Base-by-base conservation (phyloP, 1,140 invertebrate genomes). In the Cephus cinctus region DNA sequence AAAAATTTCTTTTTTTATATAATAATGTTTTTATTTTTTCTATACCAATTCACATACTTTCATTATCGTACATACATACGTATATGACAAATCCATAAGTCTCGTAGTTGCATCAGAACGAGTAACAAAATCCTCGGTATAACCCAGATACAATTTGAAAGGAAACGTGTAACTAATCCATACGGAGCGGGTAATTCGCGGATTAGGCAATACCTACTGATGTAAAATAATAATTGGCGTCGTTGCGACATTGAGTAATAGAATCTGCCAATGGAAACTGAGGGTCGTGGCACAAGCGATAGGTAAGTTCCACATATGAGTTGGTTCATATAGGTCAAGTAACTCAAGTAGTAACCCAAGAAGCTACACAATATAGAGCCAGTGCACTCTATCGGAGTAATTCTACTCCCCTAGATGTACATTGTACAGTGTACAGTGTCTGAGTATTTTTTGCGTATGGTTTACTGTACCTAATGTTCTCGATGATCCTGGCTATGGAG, bases 311-410 rank as follows among this genome's bases (percentile, higher is more conserved):
- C 20, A 22, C 22, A 16, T 32, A 40, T 36, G 34, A n/a, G 27
- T 47, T 43, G 36, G 42, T 53, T 55, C 35, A 56, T 63, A 5
- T 57, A 43, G 55, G 50, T 61, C 59, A 54, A 46, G 57, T 60
- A 64, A 62, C n/a, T 57, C 51, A 45, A 59, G 59, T 54, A 56
- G 59, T 53, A 43, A 40, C 36, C 46, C 50, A 56, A 64, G 61
- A 53, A 60, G 43, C 30, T 20, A 31, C 22, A 23, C 31, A 22
- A 47, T 50, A 38, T 39, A 36, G 41, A 49, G 39, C 43, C 42
- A 11, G 34, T 22, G 8, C 23, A 20, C 16, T 30, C 15, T 19
- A 23, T 38, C 30, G 49, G n/a, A 27, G 49, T 51, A 51, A 51
- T 19, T 51, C 15, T 31, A 51, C 25, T 30, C 27, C 27, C 16